These are phyloP conservation scores for Celastrina argiolus DNA, from an alignment of 2,888 invertebrate genomes.

Conservation along the genomic window DNA sequence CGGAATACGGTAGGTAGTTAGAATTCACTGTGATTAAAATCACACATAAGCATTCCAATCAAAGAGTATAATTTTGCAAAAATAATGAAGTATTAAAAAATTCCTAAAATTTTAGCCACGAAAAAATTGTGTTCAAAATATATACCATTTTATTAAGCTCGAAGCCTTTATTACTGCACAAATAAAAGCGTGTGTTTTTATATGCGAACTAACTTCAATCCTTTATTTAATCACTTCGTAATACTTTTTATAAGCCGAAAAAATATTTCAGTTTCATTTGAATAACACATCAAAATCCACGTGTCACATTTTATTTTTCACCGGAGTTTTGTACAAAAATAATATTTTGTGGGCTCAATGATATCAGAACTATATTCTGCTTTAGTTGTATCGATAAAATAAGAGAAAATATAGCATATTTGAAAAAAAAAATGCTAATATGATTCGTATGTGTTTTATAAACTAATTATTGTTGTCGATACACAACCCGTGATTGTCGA, in stretches of 20 bases:
- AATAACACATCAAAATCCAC: not conserved
- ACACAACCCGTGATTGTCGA: not conserved
- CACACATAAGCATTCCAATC: too few species aligned
- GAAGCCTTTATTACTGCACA: not conserved
- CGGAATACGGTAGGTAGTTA: too few species aligned
- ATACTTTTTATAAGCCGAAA: not conserved
- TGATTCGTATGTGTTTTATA: too few species aligned
- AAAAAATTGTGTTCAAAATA: not conserved
- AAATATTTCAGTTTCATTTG: not conserved
- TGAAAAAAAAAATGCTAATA: too few species aligned
- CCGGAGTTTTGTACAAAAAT: not conserved
- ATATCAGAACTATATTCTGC: too few species aligned
- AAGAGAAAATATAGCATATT: too few species aligned
- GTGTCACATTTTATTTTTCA: not conserved
- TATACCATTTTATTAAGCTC: not conserved
- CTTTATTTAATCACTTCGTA: not conserved
- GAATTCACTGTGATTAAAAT: too few species aligned
- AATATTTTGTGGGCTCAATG: not conserved
- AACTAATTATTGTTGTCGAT: not conserved
- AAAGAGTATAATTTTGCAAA: too few species aligned
- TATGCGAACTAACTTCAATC: not conserved
- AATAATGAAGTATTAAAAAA: too few species aligned
- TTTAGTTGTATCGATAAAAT: too few species aligned
- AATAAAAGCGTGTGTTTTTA: constrained; percentile 1
- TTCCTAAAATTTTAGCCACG: not conserved